Evolutionary conservation across 2,797 vertebrate genomes (phyloP).

Genomic region (Oreortyx pictus): DNA sequence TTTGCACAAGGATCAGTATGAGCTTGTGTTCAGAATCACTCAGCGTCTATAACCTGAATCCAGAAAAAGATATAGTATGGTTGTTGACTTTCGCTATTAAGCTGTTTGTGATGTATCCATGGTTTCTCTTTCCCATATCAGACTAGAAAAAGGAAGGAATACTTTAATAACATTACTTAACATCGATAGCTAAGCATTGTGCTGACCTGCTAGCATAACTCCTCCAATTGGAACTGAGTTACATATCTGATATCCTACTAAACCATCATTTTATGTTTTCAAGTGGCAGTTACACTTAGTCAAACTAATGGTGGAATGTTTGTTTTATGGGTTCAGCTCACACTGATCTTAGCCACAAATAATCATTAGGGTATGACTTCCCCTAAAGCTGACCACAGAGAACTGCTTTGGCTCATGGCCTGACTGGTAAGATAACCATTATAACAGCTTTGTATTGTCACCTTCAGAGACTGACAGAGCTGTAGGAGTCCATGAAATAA

Average conservation of each 20-base stretch:
- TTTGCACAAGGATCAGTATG: not conserved
- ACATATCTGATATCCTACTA: not conserved
- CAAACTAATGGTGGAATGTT: not conserved
- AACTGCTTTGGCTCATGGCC: not conserved
- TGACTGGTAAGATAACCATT: not conserved
- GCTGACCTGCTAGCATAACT: not conserved
- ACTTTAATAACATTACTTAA: not conserved
- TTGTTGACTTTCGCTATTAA: not conserved
- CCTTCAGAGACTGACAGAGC: not conserved
- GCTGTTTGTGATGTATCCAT: too few relatives aligned
- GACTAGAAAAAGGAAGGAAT: not conserved
- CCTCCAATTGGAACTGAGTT: not conserved
- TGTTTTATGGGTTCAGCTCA: not conserved
- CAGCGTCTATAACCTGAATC: not conserved
- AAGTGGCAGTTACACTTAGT: not conserved
- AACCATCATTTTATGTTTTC: not conserved
- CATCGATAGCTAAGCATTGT: not conserved
- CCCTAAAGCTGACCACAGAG: not conserved
- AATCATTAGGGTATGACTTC: not conserved
- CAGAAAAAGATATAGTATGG: not conserved
- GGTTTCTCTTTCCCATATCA: not conserved
- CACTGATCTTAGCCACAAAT: not conserved
- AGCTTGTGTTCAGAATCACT: not conserved
- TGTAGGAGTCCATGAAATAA: not conserved
- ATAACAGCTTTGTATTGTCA: not conserved